Evolutionary conservation across 2,888 invertebrate species (phyloP), one percentile per base, ranked within the genome.

Genomic region (Leucoma salicis): DNA sequence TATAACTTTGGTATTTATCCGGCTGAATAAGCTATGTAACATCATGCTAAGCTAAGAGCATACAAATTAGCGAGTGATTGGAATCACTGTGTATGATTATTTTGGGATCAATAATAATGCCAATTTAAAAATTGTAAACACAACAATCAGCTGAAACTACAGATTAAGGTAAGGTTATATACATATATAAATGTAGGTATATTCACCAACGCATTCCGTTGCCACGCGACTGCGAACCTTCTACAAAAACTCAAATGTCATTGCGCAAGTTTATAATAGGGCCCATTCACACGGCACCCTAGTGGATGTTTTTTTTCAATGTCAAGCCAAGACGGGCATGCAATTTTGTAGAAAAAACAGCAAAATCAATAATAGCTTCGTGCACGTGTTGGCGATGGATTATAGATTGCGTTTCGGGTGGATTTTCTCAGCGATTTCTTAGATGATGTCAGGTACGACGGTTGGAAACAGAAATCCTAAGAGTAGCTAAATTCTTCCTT

Each of bases 361-460:
- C 82, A 82, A 87, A 87, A 88, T 89, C 89, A 89, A 89, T 89
- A 88, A 88, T 87, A 75, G 87, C 74, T 57, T 56, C 65, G 78
- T 89, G 89, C 89, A 89, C 89, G 89, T 89, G 89, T 89, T 86
- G 80, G 59, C 81, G 78, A 78, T 75, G 87, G 87, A 89, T 88
- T 88, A 87, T 84, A 86, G 87, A 88, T 87, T 83, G 80, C 78
- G 76, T 81, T 82, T 82, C 77, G 57, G 79, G 78, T 74, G 77
- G 83, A 83, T 85, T 64, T 86, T 88, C 89, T 85, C 85, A 87
- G 78, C 78, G 77, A 69, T 72, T 60, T 71, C 70, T 70, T 69
- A 77, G 74, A 70, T 73, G 65, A 70, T 68, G 74, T 75, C 84
- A 87, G 86, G 87, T 86, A 87, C 68, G 71, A 53, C 45, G 49